Evolutionary conservation across 1,140 invertebrate genomes (phyloP), one percentile per base, ranked within the genome.

Genomic region (Bilobella aurantiaca): DNA sequence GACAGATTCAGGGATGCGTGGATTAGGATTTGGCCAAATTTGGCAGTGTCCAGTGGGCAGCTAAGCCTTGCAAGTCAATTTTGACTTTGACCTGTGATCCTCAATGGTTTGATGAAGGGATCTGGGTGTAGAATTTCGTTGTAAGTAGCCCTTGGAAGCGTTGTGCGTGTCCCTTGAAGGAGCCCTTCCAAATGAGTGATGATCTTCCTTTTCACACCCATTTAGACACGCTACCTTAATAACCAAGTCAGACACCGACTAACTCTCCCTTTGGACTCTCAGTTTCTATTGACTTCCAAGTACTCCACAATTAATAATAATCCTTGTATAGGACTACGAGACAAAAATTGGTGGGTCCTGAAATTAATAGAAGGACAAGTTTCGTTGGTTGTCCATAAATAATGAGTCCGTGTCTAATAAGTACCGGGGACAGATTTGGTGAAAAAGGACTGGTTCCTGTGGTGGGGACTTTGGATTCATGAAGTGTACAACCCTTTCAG

Each of bases 181-280:
- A 53, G 23, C 16, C n/a, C 34, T 25, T 63, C 61, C 8, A 49
- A 25, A 66, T 69, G 67, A 69, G 67, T 69, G 67, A 69, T 69
- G 67, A 69, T 69, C 63, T 37, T 66, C 62, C 64, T 65, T 65
- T 65, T 69, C 67, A 69, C 67, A 69, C 67, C 61, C 67, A 63
- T 28, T 64, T 69, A 42, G 62, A 46, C 58, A 62, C 61, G 62
- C 67, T 69, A 58, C 58, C 57, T 64, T 30, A 57, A 16, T 32
- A 21, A 61, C 27, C 3, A 5, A 23, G 18, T 58, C 2, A 14
- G 21, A 23, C 59, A 3, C 31, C 27, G 57, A 58, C 27, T n/a
- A n/a, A n/a, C n/a, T n/a, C n/a, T n/a, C n/a, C n/a, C n/a, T n/a
- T n/a, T n/a, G n/a, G n/a, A n/a, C 18, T 25, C 27, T 58, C 27